Conservation (phyloP, 2,797 vertebrate genomes). For the Alfaro cultratus region DNA sequence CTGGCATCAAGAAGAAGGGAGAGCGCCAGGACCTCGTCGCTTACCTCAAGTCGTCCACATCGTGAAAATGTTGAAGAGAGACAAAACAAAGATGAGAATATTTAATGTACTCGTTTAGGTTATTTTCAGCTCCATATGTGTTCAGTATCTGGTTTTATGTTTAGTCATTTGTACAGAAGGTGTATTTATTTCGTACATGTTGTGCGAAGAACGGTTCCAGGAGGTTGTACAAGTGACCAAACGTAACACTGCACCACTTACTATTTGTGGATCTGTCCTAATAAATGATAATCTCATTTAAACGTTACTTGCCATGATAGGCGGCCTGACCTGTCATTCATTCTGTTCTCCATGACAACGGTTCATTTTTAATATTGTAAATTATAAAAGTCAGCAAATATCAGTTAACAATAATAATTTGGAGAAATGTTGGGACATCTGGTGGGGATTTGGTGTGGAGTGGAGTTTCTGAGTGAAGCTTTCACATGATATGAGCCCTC, state of each 20-base stretch:
- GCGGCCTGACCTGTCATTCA: slow-evolving; percentile 17
- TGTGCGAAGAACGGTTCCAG: slow-evolving; percentile 5
- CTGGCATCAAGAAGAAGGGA: slow-evolving; percentile 90
- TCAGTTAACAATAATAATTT: background rate
- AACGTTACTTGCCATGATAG: slow-evolving; percentile 6
- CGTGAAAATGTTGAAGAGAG: slow-evolving; percentile 61
- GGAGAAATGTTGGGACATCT: background rate
- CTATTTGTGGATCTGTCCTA: slow-evolving; percentile 25
- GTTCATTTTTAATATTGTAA: background rate
- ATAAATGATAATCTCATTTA: slow-evolving; percentile 23
- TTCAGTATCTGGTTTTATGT: slow-evolving; percentile 49
- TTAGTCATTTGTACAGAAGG: slow-evolving; percentile 46
- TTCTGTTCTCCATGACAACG: slow-evolving; percentile 35
- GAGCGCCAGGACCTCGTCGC: slow-evolving; percentile 85
- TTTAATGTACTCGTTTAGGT: slow-evolving; percentile 56
- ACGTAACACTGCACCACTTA: slow-evolving; percentile 47
- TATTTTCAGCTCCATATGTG: slow-evolving; percentile 34
- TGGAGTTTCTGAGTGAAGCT: slow-evolving; percentile 24
- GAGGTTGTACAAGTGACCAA: slow-evolving; percentile 40
- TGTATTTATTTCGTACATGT: slow-evolving; percentile 12
- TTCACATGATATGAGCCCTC: background rate
- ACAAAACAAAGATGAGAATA: slow-evolving; percentile 27
- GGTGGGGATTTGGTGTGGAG: slow-evolving; percentile 5
- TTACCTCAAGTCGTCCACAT: slow-evolving; percentile 88
- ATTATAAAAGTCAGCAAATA: background rate